Evolutionary conservation across 1,140 invertebrate species (phyloP).

Genomic region (Teleogryllus occipitalis): DNA sequence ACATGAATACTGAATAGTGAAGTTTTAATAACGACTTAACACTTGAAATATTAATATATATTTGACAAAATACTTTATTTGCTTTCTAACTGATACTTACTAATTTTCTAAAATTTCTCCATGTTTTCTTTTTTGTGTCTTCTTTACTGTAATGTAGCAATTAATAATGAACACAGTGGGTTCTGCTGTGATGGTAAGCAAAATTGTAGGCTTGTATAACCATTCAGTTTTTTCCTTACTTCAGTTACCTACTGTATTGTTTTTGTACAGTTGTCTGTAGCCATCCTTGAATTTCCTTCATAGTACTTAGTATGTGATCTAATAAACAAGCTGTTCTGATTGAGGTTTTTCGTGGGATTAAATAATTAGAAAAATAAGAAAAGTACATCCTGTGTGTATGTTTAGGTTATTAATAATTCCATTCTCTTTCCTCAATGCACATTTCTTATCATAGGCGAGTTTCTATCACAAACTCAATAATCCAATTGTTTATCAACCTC

Average conservation of each 20-base stretch:
- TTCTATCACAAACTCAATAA: no score
- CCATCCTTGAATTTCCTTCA: not conserved
- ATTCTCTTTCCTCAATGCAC: not conserved
- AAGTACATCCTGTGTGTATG: not conserved
- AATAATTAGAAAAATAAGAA: not conserved
- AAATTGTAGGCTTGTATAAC: not conserved
- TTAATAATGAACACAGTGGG: not conserved
- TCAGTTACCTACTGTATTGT: not conserved
- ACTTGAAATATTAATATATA: not conserved
- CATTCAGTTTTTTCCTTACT: not conserved
- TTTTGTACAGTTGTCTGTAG: not conserved
- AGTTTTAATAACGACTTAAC: not conserved
- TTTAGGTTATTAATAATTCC: not conserved
- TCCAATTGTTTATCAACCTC: no score
- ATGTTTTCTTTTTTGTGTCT: not conserved
- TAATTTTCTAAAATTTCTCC: not conserved
- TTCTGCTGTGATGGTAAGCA: conserved; percentile 1
- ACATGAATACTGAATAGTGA: not conserved
- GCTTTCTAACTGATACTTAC: not conserved
- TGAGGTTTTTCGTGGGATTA: not conserved
- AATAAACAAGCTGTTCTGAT: not conserved
- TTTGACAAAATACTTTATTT: not conserved
- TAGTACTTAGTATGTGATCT: not conserved
- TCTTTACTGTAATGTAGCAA: not conserved
- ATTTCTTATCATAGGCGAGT: no score